A percentile compares a stretch with the other conserved stretches of the same genome.
phyloP scores from a whole-genome alignment of 2,113 vertebrate species.

The Aphelocoma coerulescens region DNA sequence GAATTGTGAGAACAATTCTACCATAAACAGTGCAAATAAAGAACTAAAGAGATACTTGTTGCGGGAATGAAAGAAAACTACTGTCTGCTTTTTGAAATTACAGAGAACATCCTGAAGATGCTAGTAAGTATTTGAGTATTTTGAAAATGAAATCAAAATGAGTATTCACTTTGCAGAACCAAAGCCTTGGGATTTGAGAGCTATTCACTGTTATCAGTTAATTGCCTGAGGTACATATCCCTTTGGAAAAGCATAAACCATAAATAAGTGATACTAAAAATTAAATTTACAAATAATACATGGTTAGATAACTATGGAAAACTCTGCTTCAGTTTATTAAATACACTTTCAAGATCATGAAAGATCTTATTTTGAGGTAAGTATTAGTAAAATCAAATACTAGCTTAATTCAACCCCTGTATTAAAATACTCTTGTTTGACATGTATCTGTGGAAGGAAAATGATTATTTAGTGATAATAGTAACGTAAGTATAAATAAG shows the following conservation, averaged over 20 bases:
- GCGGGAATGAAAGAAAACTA: not conserved
- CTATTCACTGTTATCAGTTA: not conserved
- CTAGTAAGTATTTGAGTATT: not conserved
- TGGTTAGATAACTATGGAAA: not conserved
- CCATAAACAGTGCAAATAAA: not conserved
- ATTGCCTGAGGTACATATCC: not conserved
- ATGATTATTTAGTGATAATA: not conserved
- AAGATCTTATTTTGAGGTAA: not conserved
- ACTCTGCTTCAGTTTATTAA: not conserved
- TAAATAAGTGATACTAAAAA: not conserved
- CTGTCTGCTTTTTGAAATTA: not conserved
- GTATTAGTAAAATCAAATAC: not conserved
- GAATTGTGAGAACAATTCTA: not conserved
- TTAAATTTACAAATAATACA: not conserved
- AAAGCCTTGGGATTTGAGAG: not conserved
- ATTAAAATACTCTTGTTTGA: not conserved
- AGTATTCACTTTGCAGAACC: not conserved
- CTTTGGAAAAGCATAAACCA: not conserved
- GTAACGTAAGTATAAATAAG: not conserved
- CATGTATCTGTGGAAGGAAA: not conserved
- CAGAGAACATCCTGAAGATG: not conserved
- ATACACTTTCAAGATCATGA: not conserved
- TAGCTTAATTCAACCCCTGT: not conserved
- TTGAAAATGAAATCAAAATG: not conserved
- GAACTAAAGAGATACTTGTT: not conserved